Conservation (phyloP, 1,140 invertebrate species). For the Cydia splendana region DNA sequence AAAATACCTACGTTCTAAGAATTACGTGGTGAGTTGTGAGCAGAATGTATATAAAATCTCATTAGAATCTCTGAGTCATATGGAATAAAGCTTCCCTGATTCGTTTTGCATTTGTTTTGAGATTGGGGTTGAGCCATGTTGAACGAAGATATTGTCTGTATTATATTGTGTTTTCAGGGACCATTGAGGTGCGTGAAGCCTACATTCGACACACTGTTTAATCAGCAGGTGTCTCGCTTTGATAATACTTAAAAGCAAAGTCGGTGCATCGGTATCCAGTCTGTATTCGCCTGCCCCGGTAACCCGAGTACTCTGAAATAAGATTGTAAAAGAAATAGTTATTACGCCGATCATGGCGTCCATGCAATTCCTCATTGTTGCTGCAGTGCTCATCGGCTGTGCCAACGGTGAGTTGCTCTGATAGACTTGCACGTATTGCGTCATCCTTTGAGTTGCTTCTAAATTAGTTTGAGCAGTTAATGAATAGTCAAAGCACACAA, state of each 20-base stretch:
- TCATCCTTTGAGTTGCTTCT: background rate
- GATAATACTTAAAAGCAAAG: conserved; percentile 58
- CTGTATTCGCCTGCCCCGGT: conserved; percentile 43
- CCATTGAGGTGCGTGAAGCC: conserved; percentile 31
- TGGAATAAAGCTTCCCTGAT: background rate
- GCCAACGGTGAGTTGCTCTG: conserved; percentile 53
- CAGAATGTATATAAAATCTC: background rate
- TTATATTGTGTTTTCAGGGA: conserved; percentile 40
- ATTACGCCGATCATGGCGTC: conserved; percentile 50
- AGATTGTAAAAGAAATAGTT: conserved; percentile 30
- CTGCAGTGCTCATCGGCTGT: conserved; percentile 41
- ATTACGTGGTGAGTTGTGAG: background rate
- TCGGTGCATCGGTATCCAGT: conserved; percentile 51
- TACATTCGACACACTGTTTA: conserved; percentile 57
- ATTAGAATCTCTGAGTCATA: background rate
- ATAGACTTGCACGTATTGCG: background rate
- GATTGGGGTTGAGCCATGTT: background rate
- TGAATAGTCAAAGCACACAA: too few relatives aligned
- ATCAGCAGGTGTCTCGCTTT: conserved; percentile 50
- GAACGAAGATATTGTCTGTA: conserved; percentile 25
- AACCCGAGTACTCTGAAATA: conserved; percentile 35
- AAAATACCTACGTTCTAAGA: conserved; percentile 5
- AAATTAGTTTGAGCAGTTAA: background rate
- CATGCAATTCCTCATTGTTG: conserved; percentile 40
- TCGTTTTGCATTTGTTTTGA: background rate